A percentile compares a stretch with the other conserved stretches of the same genome.
These are phyloP conservation scores for Actinernus sp. DNA, from an alignment of 92 coral and sea anemone genomes.

Conservation along the genomic window DNA sequence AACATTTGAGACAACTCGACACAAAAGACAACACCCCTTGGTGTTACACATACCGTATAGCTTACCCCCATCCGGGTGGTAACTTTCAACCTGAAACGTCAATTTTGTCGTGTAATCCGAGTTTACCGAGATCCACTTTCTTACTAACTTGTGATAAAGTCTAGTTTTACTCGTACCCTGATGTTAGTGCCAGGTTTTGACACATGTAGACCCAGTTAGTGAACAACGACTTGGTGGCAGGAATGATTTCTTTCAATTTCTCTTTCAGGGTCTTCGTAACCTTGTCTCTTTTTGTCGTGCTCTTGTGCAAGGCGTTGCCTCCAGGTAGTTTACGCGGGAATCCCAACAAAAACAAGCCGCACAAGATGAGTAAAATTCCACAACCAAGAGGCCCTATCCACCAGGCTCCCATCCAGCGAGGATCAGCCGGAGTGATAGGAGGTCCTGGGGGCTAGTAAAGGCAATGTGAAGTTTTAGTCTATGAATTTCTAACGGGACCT, in stretches of 20 bases:
- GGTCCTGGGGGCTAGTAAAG: constrained; percentile 72
- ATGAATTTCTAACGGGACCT: too few relatives aligned
- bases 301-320: constrained; percentile 62
- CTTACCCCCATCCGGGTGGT: too few relatives aligned
- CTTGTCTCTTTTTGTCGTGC: constrained; percentile 62
- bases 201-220: constrained; percentile 67
- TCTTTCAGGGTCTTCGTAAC: constrained; percentile 31
- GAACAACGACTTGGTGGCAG: constrained; percentile 59
- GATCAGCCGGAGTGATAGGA: constrained; percentile 71
- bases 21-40: too few relatives aligned
- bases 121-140: too few relatives aligned
- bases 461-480: too few relatives aligned
- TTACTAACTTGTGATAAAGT: too few relatives aligned
- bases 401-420: constrained; percentile 98
- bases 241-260: constrained; percentile 62
- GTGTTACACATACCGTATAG: too few relatives aligned
- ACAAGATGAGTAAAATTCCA: constrained; percentile 50
- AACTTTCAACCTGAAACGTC: too few relatives aligned
- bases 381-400: constrained; percentile 86
- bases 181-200: constrained; percentile 52
- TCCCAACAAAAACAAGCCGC: constrained; percentile 70
- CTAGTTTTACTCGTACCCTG: constrained; percentile 9
- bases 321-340: constrained; percentile 87
- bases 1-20: too few relatives aligned
- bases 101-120: too few relatives aligned